Evolutionary conservation across 2,113 vertebrate genomes (phyloP), one percentile per base, ranked within the genome.

Genomic region (Tychaedon coryphoeus): DNA sequence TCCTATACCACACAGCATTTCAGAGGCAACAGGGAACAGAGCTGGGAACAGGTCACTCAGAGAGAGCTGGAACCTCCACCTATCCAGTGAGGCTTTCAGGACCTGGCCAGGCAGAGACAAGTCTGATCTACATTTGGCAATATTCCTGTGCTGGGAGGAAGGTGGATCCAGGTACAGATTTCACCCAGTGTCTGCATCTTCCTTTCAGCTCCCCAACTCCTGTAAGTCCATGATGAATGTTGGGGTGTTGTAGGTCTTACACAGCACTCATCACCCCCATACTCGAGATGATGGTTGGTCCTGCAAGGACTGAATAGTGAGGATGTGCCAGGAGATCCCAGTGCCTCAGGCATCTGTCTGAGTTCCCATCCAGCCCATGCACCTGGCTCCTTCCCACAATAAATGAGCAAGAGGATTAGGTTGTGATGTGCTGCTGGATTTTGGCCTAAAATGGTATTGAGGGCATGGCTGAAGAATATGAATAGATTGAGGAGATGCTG

Each of bases 381-480:
- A 86, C 64, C 83, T 84, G 86, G 38, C 5, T 89, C 40, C 60
- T 87, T 81, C 51, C 36, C 84, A n/a, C 80, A 62, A 8, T 62
- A 51, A 58, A 73, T 33, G 76, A 83, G 14, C 31, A 33, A 33
- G 64, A 94, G 69, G 60, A 81, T 94, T 66, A 86, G 33, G 29
- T n/a, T 67, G 69, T 69, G 84, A 81, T 80, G 33, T 60, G 23
- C 61, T 80, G 82, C 76, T 91, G 90, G 73, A 77, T 94, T 94
- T 94, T 74, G 47, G 64, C 80, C 69, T 81, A 34, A 81, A 92
- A 48, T 23, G 33, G 15, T 76, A 67, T 33, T 54, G 62, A 72
- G 45, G 15, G 50, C 43, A 60, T n/a, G n/a, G 45, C 53, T 79
- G 60, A 88, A 72, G 71, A 53, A 25, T 54, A 11, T 4, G 26